These are phyloP conservation scores for Sesamia inferens DNA, from an alignment of 2,888 invertebrate genomes.

Conservation along the genomic window DNA sequence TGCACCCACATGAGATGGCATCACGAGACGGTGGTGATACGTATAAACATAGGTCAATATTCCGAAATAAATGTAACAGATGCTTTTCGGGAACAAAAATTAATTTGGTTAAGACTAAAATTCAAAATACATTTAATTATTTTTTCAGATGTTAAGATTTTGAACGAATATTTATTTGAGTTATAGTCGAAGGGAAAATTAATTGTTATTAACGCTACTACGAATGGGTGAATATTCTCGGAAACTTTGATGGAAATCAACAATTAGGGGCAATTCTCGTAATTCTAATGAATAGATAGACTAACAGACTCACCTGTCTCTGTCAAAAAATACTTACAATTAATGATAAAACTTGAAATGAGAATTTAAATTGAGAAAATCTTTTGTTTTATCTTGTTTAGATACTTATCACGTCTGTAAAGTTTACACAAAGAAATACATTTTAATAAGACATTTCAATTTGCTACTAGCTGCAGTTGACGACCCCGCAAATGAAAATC, in stretches of 20 bases:
- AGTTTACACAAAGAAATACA: not conserved
- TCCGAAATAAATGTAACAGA: not conserved
- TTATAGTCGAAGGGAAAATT: conserved; percentile 46
- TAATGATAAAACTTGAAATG: too few species aligned
- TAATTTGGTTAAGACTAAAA: conserved; percentile 40
- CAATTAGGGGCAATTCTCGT: not conserved
- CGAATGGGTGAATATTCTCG: conserved; percentile 20
- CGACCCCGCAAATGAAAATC: too few species aligned
- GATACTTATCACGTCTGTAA: too few species aligned
- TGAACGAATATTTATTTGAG: conserved; percentile 51
- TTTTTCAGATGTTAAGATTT: conserved; percentile 46
- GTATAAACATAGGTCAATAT: not conserved
- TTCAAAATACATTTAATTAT: conserved; percentile 51
- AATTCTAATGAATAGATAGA: too few species aligned
- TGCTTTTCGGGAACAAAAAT: conserved; percentile 21
- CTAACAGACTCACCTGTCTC: too few species aligned
- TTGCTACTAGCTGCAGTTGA: too few species aligned
- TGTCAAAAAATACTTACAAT: too few species aligned
- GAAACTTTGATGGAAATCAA: conserved; percentile 12
- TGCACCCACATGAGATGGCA: too few species aligned
- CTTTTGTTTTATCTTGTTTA: too few species aligned
- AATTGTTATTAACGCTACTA: conserved; percentile 43
- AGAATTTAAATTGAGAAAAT: too few species aligned
- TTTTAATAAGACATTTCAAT: too few species aligned
- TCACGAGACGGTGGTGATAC: too few species aligned